Conservation (phyloP, 2,888 invertebrate genomes). For the Neoascia interrupta region DNA sequence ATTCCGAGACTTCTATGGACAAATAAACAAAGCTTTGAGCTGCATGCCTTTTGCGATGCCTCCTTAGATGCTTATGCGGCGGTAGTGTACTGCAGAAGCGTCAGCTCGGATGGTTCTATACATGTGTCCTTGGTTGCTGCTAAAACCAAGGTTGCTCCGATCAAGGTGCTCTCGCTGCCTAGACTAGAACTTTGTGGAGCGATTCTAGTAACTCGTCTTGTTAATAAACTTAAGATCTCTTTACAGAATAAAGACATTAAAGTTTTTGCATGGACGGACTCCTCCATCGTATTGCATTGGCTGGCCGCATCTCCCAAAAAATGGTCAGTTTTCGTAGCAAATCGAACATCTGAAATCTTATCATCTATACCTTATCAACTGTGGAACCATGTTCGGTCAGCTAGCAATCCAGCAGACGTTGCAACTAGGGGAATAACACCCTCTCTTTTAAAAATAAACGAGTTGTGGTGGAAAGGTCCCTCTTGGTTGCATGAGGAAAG, state of each 20-base stretch:
- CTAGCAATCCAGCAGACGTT: conserved; percentile 21
- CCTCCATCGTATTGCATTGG: conserved; percentile 15
- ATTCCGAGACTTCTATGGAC: conserved; percentile 7
- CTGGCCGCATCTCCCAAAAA: conserved; percentile 9
- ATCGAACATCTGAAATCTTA: conserved; percentile 19
- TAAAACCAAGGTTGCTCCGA: conserved; percentile 26
- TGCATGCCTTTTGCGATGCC: conserved; percentile 33
- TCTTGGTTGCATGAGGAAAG: conserved; percentile 1
- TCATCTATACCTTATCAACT: not conserved
- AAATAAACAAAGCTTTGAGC: not conserved
- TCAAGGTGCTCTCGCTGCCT: conserved; percentile 37
- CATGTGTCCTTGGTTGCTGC: conserved; percentile 1
- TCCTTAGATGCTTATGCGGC: too few species aligned
- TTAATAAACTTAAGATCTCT: conserved; percentile 20
- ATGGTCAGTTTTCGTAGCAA: conserved; percentile 30
- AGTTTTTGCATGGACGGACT: conserved; percentile 28
- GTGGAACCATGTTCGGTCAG: conserved; percentile 14
- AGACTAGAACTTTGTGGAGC: conserved; percentile 46
- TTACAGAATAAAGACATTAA: conserved; percentile 19
- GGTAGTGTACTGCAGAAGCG: conserved; percentile 22
- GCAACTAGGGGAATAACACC: conserved; percentile 24
- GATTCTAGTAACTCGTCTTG: conserved; percentile 25
- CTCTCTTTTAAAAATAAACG: not conserved
- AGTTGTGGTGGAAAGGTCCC: conserved; percentile 27
- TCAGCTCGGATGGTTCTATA: not conserved